These are phyloP conservation scores for Caprella mutica DNA, from an alignment of 2,888 invertebrate species.

Conservation along the genomic window DNA sequence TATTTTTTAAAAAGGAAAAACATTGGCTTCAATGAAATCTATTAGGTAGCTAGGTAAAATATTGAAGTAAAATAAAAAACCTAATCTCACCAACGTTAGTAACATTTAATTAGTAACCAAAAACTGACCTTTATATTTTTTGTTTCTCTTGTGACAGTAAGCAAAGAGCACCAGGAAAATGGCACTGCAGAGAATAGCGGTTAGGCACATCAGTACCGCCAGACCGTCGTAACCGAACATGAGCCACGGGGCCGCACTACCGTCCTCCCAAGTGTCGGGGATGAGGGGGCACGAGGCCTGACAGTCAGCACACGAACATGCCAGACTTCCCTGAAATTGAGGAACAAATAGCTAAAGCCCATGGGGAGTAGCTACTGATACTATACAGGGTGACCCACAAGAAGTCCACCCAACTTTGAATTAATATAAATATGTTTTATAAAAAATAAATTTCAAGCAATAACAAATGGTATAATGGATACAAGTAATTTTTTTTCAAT, in stretches of 20 bases:
- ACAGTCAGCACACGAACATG: slow-evolving; percentile 34
- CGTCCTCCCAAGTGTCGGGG: slow-evolving; percentile 31
- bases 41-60: neutral
- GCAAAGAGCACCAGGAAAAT: slow-evolving; percentile 31
- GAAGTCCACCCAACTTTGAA: no score
- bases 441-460: no score
- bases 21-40: neutral
- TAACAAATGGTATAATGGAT: no score
- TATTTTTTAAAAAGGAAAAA: neutral
- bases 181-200: slow-evolving; percentile 29
- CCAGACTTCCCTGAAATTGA: slow-evolving; percentile 26
- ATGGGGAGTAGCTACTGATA: no score
- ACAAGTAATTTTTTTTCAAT: no score
- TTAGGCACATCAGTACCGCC: slow-evolving; percentile 32
- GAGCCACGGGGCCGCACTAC: slow-evolving; percentile 34
- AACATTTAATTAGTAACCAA: no score
- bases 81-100: no score
- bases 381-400: no score
- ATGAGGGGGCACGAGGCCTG: slow-evolving; percentile 30
- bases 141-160: slow-evolving; percentile 33
- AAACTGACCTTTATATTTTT: slow-evolving; percentile 29
- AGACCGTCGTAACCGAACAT: slow-evolving; percentile 34
- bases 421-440: no score
- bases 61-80: no score
- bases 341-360: no score